These are phyloP conservation scores for Formica aserva DNA, from an alignment of 2,888 invertebrate genomes.

Conservation along the genomic window DNA sequence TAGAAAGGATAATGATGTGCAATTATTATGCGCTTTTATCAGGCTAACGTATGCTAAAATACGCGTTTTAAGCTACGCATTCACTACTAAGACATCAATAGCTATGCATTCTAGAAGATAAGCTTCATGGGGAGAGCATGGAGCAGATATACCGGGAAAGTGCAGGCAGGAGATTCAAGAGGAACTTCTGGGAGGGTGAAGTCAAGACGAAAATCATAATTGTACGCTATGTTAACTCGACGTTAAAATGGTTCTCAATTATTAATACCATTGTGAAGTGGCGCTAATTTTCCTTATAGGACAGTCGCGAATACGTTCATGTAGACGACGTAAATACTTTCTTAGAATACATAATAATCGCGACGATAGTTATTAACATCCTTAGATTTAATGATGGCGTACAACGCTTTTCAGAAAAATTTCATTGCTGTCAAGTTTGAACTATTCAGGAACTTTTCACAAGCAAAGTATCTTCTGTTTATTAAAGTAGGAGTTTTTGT, in stretches of 20 bases:
- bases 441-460: constrained; percentile 2
- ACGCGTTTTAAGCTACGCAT: constrained; percentile 40
- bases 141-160: constrained; percentile 25
- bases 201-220: constrained; percentile 60
- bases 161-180: constrained; percentile 16
- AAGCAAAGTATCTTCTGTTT: neutral
- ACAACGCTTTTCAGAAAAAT: neutral
- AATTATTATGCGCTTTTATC: constrained; percentile 43
- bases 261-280: constrained; percentile 49
- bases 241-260: constrained; percentile 58
- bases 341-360: constrained; percentile 28
- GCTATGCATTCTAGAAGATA: constrained; percentile 46
- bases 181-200: constrained; percentile 47
- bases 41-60: neutral
- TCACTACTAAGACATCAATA: constrained; percentile 40
- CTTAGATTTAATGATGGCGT: constrained; percentile 29
- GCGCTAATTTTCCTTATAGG: constrained; percentile 42
- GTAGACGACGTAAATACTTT: constrained; percentile 45
- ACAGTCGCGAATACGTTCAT: constrained; percentile 30
- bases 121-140: constrained; percentile 24
- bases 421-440: neutral
- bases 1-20: constrained; percentile 18
- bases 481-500: neutral
- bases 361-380: constrained; percentile 29
- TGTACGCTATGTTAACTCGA: constrained; percentile 52